A percentile compares a stretch with the other conserved stretches of the same genome.
Conservation (phyloP, 2,113 vertebrate species). For the Brachypteracias leptosomus region DNA sequence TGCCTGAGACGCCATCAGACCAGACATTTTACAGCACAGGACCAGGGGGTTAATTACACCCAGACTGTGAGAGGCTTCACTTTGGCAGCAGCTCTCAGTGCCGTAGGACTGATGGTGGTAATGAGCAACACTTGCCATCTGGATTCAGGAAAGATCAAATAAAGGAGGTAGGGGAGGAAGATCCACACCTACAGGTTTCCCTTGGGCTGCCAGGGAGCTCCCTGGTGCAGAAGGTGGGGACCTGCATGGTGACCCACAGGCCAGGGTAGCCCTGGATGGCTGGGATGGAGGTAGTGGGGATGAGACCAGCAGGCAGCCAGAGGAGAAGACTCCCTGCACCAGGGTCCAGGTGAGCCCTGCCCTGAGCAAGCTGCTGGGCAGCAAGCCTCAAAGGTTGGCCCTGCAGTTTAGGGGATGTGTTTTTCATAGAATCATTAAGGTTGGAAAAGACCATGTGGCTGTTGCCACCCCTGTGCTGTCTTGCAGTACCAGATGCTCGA, state of each 20-base stretch:
- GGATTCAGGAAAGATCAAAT: slow-evolving; percentile 2
- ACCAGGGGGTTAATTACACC: slow-evolving; percentile 11
- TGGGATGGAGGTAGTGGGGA: not conserved
- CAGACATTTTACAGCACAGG: not conserved
- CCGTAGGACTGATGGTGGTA: not conserved
- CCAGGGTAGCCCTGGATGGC: not conserved
- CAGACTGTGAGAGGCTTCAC: not conserved
- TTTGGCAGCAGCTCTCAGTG: not conserved
- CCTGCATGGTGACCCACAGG: rapidly evolving
- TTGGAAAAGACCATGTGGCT: not conserved
- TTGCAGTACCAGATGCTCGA: slow-evolving; percentile 75
- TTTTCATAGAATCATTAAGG: not conserved
- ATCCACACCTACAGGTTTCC: not conserved
- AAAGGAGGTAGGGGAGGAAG: not conserved
- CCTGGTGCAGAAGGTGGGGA: not conserved
- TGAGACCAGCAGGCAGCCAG: not conserved
- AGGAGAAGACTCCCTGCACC: not conserved
- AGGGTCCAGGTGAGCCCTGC: not conserved
- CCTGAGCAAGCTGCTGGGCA: not conserved
- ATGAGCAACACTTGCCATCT: slow-evolving; percentile 25
- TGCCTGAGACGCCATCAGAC: not conserved
- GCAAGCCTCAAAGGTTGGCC: not conserved
- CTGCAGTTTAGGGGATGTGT: not conserved
- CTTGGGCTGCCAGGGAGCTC: not conserved
- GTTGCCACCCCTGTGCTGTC: not conserved